These are phyloP conservation scores for Dryobates pubescens DNA, from an alignment of 2,797 vertebrate species.

Conservation along the genomic window DNA sequence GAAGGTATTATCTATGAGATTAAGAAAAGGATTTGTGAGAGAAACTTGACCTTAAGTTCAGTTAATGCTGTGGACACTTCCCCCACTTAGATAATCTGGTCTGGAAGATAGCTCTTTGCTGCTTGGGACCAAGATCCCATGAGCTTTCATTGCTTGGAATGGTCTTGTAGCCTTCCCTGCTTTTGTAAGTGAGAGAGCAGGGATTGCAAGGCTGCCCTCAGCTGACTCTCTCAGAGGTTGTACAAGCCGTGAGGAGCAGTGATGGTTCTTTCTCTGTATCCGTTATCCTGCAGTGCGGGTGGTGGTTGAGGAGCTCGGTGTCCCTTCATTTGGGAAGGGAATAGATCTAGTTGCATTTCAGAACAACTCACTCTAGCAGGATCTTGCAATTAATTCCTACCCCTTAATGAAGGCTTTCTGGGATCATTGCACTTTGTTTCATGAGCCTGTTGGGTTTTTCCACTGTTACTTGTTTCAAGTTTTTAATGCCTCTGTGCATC, in stretches of 20 bases:
- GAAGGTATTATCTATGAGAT: conserved; percentile 5
- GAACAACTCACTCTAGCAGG: too few species aligned
- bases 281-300: not conserved
- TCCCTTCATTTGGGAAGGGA: too few species aligned
- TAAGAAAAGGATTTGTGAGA: conserved; percentile 41
- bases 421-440: too few species aligned
- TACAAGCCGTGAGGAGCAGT: not conserved
- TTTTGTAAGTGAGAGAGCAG: not conserved
- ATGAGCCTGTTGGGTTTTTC: too few species aligned
- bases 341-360: too few species aligned
- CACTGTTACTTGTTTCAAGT: too few species aligned
- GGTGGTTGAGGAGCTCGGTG: too few species aligned
- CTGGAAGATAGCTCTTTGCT: conserved; percentile 29
- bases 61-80: conserved; percentile 22
- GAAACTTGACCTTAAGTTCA: conserved; percentile 33
- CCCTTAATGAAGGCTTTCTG: too few species aligned
- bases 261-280: not conserved
- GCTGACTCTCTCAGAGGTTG: not conserved
- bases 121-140: not conserved
- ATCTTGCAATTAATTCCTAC: too few species aligned
- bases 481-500: not conserved
- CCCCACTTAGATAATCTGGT: conserved; percentile 4
- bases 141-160: conserved; percentile 9
- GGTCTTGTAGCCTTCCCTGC: not conserved
- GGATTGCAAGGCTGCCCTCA: not conserved